Evolutionary conservation across 2,888 invertebrate species (phyloP), one percentile per base, ranked within the genome.

Genomic region (Ramazzottius varieornatus): DNA sequence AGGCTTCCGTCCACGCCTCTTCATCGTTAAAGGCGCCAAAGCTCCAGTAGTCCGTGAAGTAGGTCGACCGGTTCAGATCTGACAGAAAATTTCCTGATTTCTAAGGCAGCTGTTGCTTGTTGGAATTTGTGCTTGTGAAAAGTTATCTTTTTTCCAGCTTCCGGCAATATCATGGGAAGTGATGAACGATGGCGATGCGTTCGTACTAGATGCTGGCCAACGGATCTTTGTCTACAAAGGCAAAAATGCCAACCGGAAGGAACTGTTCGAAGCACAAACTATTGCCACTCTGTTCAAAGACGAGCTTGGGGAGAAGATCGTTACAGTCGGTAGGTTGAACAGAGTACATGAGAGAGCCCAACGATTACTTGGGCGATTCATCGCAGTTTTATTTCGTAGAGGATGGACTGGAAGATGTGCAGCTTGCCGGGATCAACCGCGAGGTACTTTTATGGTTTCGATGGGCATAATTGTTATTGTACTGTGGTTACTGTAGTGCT

Each of bases 101-200:
- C n/a, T n/a, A n/a, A n/a, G n/a, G n/a, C n/a, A n/a, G n/a, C n/a
- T n/a, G n/a, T n/a, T n/a, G n/a, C n/a, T n/a, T n/a, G n/a, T n/a
- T n/a, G n/a, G n/a, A n/a, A n/a, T n/a, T n/a, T n/a, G n/a, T n/a
- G n/a, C n/a, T n/a, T n/a, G n/a, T n/a, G n/a, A n/a, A n/a, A n/a
- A n/a, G n/a, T n/a, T n/a, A n/a, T n/a, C n/a, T n/a, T n/a, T n/a
- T n/a, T n/a, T n/a, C n/a, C 20, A 40, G 40, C 20, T 40, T 8
- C 40, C 40, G 40, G 54, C 8, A 29, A 54, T 54, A 8, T 24
- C 54, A 4, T 54, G 54, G 54, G 20, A 29, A 4, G 4, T 8
- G 4, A 54, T 54, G 54, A 54, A 54, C 54, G 54, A 54, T 24
- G 54, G 54, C 24, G 54, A 54, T 24, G 54, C 54, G 54, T 54